Evolutionary conservation across 2,888 invertebrate genomes (phyloP), one percentile per base, ranked within the genome.

Genomic region (Leucophenga maculata): DNA sequence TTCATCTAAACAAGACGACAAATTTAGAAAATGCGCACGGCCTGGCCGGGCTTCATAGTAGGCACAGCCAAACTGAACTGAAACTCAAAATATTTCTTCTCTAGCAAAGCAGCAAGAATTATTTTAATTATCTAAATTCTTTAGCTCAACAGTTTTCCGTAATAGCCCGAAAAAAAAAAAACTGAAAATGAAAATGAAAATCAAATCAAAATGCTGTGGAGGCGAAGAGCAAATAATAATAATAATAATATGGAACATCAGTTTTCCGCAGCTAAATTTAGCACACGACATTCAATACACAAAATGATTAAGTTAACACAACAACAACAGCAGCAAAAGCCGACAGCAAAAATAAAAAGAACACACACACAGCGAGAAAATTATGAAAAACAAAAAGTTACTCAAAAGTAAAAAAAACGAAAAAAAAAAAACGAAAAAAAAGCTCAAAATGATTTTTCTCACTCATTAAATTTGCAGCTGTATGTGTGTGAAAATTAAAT

Each of bases 21-120:
- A 86, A 86, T 80, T 85, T 86, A 86, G 86, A 86, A 83, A 84
- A 82, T 78, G 78, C 79, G 80, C 82, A 76, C 79, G 82, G 79
- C 77, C 78, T 55, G 54, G 74, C 70, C 69, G 26, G n/a, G 31
- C 14, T 57, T 0, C 9, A 31, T 26, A n/a, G 62, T 64, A 64
- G 57, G 57, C 67, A 67, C 22, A 9, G 64, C 48, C 26, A 60
- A 60, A 60, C 11, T 13, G 50, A n/a, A 46, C 39, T 16, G 55
- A 22, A n/a, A 26, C 14, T 39, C 13, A 39, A 60, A 16, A 60
- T 31, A 31, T 18, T 31, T 11, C 9, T 11, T 39, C 39, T 26
- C n/a, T 8, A 59, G 11, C 8, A 50, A 13, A 48, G 22, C 9
- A 13, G 14, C 22, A 39, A 39, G 59, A 44, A 62, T 48, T 64